phyloP scores from a whole-genome alignment of 64 coral and sea anemone genomes.

The Platygyra sinensis region DNA sequence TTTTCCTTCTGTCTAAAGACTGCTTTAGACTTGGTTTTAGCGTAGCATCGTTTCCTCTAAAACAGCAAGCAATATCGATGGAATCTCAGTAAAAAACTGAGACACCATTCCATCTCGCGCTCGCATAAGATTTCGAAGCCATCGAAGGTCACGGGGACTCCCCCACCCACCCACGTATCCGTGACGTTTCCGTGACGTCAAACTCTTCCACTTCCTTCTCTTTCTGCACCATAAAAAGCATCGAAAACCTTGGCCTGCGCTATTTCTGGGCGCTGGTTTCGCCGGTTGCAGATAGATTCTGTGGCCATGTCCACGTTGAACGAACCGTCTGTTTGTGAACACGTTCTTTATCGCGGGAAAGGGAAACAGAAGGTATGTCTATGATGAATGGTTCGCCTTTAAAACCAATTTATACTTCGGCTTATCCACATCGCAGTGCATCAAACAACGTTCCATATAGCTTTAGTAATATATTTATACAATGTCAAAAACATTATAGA shows the following conservation, averaged over 20 bases:
- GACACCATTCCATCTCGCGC: background rate
- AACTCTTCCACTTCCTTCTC: background rate
- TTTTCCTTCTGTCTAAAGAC: background rate
- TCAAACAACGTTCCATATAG: no score
- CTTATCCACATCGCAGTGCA: no score
- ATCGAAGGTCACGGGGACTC: background rate
- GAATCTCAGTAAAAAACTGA: background rate
- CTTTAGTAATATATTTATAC: no score
- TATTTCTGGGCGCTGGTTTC: background rate
- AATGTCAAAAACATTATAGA: no score
- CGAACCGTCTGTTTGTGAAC: background rate
- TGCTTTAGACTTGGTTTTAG: no score
- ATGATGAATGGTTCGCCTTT: background rate
- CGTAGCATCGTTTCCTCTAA: no score
- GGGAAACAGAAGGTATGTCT: background rate
- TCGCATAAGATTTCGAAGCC: background rate
- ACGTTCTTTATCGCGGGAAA: constrained; percentile 4
- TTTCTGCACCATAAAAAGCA: background rate
- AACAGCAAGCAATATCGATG: background rate
- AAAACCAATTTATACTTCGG: background rate
- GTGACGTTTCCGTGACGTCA: constrained; percentile 22
- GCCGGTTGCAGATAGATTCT: background rate
- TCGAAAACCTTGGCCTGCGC: background rate
- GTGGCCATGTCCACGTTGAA: background rate
- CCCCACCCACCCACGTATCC: constrained; percentile 3